Evolutionary conservation across 1,140 invertebrate species (phyloP).

Genomic region (Saxidomus purpurata): DNA sequence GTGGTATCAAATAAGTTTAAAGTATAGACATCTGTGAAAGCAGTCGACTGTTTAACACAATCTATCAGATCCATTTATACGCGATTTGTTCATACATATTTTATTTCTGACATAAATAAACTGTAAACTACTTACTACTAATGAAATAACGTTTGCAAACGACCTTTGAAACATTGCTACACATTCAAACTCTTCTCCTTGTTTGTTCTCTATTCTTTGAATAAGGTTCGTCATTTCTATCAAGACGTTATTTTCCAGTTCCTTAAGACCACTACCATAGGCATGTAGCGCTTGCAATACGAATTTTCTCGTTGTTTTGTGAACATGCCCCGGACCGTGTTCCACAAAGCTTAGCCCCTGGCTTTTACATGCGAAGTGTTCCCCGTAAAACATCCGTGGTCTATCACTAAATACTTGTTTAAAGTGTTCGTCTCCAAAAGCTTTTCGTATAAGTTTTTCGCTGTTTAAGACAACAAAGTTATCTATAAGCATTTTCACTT

Average conservation of each 20-base stretch:
- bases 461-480: conserved; percentile 20
- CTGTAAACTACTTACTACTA: background rate
- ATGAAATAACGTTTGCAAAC: background rate
- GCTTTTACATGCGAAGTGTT: background rate
- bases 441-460: background rate
- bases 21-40: no score
- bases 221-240: background rate
- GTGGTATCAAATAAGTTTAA: no score
- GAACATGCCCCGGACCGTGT: background rate
- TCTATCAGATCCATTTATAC: no score
- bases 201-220: background rate
- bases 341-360: background rate
- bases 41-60: no score
- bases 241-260: background rate
- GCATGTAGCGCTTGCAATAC: background rate
- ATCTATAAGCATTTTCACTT: conserved; percentile 6
- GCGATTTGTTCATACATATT: no score
- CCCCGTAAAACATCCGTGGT: background rate
- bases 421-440: background rate
- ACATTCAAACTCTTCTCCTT: background rate
- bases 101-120: no score
- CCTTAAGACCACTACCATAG: background rate
- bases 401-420: background rate
- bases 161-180: background rate
- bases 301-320: background rate